Conservation (phyloP, 1,140 invertebrate genomes). For the Uloborus diversus region DNA sequence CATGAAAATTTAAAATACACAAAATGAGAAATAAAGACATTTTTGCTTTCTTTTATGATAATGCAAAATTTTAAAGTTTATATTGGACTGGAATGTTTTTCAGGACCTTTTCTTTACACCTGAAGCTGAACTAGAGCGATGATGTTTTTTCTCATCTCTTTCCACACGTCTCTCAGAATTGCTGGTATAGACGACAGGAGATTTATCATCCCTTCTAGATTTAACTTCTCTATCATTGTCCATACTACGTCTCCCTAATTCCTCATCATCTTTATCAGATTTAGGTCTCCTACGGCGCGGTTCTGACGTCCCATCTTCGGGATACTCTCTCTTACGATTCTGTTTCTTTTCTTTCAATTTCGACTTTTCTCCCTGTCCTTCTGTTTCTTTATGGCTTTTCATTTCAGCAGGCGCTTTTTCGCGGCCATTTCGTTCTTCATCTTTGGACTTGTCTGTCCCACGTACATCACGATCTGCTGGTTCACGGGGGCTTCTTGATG, state of each 20-base stretch:
- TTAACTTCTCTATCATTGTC: conserved; percentile 27
- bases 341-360: conserved; percentile 48
- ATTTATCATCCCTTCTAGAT: conserved; percentile 22
- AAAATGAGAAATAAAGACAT: conserved; percentile 5
- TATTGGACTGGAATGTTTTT: conserved; percentile 15
- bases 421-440: conserved; percentile 21
- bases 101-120: conserved; percentile 45
- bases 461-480: conserved; percentile 12
- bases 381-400: conserved; percentile 11
- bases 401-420: conserved; percentile 14
- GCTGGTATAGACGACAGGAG: conserved; percentile 3
- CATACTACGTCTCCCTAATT: not conserved
- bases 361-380: not conserved
- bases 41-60: not conserved
- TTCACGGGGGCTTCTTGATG: conserved; percentile 40
- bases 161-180: conserved; percentile 1
- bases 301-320: not conserved
- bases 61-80: not conserved
- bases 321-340: conserved; percentile 20
- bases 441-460: not conserved
- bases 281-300: conserved; percentile 21
- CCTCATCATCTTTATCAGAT: conserved; percentile 40
- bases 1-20: conserved; percentile 10
- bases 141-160: conserved; percentile 35
- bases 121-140: conserved; percentile 38